Conservation (phyloP, 2,113 vertebrate genomes). For the Malurus cyaneus region DNA sequence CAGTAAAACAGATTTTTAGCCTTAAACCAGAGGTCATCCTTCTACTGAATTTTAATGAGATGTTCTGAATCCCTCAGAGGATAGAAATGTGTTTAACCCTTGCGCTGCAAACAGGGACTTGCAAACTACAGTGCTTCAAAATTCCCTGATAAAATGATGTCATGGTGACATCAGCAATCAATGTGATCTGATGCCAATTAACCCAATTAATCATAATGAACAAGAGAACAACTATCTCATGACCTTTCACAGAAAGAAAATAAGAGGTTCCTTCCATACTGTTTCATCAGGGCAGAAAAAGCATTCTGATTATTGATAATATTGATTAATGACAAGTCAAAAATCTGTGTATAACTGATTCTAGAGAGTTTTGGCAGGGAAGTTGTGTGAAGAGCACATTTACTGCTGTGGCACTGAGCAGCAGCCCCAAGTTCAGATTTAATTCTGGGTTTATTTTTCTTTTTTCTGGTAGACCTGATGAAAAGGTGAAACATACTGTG, state of each 20-base stretch:
- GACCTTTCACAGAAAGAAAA: neutral
- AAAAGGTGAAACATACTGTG: neutral
- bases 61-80: conserved; percentile 26
- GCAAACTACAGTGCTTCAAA: neutral
- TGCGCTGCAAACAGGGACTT: neutral
- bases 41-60: conserved; percentile 51
- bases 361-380: neutral
- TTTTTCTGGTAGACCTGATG: neutral
- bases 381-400: neutral
- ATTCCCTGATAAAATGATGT: conserved; percentile 12
- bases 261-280: neutral
- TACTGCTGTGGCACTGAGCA: neutral
- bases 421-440: neutral
- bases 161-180: neutral
- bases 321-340: neutral
- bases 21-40: conserved; percentile 62
- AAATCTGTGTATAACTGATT: neutral
- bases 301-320: too few relatives aligned
- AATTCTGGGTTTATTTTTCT: neutral
- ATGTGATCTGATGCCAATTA: conserved; percentile 42
- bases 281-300: neutral
- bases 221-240: neutral
- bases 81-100: conserved; percentile 42
- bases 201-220: conserved; percentile 37
- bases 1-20: conserved; percentile 67